These are phyloP conservation scores for Premnoplex brunnescens DNA, from an alignment of 2,797 vertebrate species.

Conservation along the genomic window DNA sequence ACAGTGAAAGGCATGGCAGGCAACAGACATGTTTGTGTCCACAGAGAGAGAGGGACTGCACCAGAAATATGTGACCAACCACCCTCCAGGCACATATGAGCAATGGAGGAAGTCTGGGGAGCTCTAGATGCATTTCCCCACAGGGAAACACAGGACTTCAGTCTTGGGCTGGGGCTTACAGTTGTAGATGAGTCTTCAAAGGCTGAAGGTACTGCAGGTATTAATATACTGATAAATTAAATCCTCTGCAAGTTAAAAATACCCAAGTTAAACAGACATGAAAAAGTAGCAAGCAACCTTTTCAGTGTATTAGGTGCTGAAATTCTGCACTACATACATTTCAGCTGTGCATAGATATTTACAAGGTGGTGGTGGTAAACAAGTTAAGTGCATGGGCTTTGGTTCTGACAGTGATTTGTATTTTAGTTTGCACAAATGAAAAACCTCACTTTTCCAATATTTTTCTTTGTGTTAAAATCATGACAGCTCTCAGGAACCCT, in stretches of 20 bases:
- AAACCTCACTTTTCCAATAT: background rate
- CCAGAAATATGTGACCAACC: background rate
- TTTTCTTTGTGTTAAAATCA: background rate
- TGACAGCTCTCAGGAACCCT: background rate
- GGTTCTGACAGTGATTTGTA: background rate
- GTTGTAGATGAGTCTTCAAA: background rate
- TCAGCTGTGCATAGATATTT: background rate
- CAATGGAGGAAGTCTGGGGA: background rate
- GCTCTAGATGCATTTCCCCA: background rate
- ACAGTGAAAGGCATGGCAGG: background rate
- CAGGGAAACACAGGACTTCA: background rate
- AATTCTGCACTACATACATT: background rate
- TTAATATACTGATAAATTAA: background rate
- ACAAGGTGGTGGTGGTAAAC: background rate
- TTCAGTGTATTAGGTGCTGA: background rate
- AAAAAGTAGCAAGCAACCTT: background rate
- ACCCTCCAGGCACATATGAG: background rate
- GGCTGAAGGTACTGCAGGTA: background rate
- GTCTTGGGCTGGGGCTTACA: background rate
- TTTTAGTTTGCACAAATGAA: background rate
- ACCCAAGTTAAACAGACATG: background rate
- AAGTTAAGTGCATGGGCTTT: fast-evolving
- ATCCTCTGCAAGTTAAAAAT: background rate
- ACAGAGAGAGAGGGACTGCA: background rate
- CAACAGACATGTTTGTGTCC: background rate